Evolutionary conservation across 2,888 invertebrate species (phyloP).

Genomic region (Torymus texanus): DNA sequence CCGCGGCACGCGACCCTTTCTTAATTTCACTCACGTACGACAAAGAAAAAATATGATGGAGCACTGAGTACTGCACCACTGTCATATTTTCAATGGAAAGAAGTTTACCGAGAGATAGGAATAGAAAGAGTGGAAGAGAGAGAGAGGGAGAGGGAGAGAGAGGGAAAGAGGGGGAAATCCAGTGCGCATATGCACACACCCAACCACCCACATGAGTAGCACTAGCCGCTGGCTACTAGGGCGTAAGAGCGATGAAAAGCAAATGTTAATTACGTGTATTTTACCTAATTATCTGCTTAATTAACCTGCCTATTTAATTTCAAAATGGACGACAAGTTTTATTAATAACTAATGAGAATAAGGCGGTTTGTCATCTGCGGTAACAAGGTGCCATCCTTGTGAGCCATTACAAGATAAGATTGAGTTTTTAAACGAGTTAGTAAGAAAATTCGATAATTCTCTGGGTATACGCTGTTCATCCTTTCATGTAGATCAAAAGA

Average conservation of each 20-base stretch:
- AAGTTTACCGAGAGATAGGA: neutral
- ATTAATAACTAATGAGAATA: conserved; percentile 27
- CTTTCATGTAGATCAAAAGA: too few species aligned
- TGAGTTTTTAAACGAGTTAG: conserved; percentile 32
- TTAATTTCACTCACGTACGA: conserved; percentile 39
- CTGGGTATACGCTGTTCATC: neutral
- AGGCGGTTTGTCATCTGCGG: neutral
- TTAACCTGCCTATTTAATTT: conserved; percentile 23
- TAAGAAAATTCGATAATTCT: conserved; percentile 24
- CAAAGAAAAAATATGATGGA: conserved; percentile 22
- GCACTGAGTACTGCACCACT: neutral
- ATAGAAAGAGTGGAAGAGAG: too few species aligned
- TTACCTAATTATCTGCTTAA: conserved; percentile 37
- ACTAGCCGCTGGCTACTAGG: neutral
- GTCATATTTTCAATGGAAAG: conserved; percentile 43
- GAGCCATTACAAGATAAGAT: conserved; percentile 62
- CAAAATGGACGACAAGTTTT: conserved; percentile 64
- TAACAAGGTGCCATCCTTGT: neutral
- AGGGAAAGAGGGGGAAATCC: too few species aligned
- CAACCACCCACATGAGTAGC: too few species aligned
- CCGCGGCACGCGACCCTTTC: conserved; percentile 28
- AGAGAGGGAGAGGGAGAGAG: too few species aligned
- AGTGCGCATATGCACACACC: neutral
- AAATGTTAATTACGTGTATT: conserved; percentile 38
- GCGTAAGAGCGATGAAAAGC: too few species aligned